Percentiles rank a stretch among this genome's conserved stretches.
Conservation (phyloP, 1,140 invertebrate genomes). For the Periplaneta americana region DNA sequence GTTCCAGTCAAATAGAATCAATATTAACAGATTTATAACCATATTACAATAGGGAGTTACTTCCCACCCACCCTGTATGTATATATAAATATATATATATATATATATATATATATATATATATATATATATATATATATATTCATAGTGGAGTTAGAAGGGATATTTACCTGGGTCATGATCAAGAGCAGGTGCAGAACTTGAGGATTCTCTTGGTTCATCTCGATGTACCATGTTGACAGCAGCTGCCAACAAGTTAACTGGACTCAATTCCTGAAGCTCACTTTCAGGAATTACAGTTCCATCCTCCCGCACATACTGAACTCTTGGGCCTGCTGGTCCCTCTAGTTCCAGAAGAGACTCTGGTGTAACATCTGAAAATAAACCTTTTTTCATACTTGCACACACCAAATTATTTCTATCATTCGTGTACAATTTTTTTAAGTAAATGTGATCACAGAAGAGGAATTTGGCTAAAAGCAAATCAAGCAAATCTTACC, state of each 20-base stretch:
- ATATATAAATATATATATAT: too few species aligned
- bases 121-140: too few species aligned
- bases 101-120: too few species aligned
- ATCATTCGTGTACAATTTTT: not conserved
- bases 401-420: not conserved
- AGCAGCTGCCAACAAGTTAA: constrained; percentile 12
- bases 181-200: not conserved
- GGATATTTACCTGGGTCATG: not conserved
- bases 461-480: not conserved
- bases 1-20: too few species aligned
- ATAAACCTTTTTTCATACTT: not conserved
- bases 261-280: constrained; percentile 11
- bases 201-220: not conserved
- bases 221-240: not conserved
- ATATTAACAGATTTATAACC: too few species aligned
- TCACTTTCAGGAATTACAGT: constrained; percentile 13
- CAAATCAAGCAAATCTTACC: not conserved
- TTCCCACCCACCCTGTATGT: too few species aligned
- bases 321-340: not conserved
- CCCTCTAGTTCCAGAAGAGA: not conserved
- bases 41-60: too few species aligned
- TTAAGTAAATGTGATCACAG: not conserved
- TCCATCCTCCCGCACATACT: constrained; percentile 16
- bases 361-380: not conserved
- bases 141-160: too few species aligned